These are phyloP conservation scores for Ernsta delagoae DNA, from an alignment of 2,888 invertebrate species.

Conservation along the genomic window DNA sequence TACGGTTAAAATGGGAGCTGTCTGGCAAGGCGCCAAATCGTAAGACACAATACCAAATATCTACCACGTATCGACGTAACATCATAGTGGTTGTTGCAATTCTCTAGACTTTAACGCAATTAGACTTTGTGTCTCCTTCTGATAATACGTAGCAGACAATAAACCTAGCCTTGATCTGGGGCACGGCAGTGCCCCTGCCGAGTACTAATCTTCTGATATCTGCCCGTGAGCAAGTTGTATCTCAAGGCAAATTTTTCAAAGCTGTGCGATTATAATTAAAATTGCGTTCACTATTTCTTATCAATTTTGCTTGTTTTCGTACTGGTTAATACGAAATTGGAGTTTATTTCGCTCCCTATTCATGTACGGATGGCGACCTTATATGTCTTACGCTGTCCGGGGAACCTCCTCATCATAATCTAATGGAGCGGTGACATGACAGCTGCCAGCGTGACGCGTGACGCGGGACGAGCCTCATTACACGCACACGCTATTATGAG, in stretches of 20 bases:
- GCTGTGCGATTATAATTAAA: too few relatives aligned
- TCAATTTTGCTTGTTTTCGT: too few relatives aligned
- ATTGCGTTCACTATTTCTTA: too few relatives aligned
- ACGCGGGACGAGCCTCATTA: not conserved
- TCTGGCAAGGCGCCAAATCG: conserved; percentile 8
- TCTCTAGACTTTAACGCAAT: not conserved
- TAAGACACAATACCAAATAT: not conserved
- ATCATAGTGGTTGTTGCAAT: not conserved
- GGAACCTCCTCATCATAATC: conserved; percentile 20
- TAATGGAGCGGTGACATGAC: conserved; percentile 23
- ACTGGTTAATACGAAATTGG: too few relatives aligned
- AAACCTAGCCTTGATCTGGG: too few relatives aligned
- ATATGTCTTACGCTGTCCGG: not conserved
- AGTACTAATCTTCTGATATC: too few relatives aligned
- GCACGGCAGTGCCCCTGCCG: too few relatives aligned
- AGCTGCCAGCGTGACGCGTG: not conserved
- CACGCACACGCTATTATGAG: conserved; percentile 1
- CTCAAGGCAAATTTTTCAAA: too few relatives aligned
- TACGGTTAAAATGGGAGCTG: not conserved
- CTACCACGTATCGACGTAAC: not conserved
- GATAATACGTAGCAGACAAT: too few relatives aligned
- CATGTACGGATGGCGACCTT: not conserved
- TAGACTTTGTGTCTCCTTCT: too few relatives aligned
- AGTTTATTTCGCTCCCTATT: not conserved
- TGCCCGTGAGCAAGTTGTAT: too few relatives aligned